Evolutionary conservation across 2,888 invertebrate genomes (phyloP).

Genomic region (Eupithecia pulchellata): DNA sequence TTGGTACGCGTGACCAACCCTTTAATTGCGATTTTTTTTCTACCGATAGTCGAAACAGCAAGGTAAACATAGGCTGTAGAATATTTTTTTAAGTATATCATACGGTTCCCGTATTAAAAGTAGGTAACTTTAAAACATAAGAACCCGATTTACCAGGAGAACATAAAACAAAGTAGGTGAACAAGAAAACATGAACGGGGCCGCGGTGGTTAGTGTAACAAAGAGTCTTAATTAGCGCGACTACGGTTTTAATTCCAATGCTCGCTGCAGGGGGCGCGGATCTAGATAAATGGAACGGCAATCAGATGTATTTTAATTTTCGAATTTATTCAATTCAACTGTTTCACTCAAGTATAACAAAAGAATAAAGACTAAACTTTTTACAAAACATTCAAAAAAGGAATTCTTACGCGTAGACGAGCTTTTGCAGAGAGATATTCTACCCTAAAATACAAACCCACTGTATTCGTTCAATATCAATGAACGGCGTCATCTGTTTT

Average conservation of each 20-base stretch:
- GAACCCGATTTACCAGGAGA: not conserved
- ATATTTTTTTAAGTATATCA: too few species aligned
- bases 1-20: too few species aligned
- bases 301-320: not conserved
- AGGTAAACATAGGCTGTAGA: too few species aligned
- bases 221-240: slow-evolving; percentile 30
- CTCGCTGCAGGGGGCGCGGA: slow-evolving; percentile 20
- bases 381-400: not conserved
- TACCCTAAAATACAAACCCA: not conserved
- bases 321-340: not conserved
- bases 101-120: too few species aligned
- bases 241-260: slow-evolving; percentile 31
- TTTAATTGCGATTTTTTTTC: too few species aligned
- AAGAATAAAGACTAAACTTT: not conserved
- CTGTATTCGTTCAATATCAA: not conserved
- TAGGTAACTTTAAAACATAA: not conserved
- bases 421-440: not conserved
- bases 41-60: not conserved
- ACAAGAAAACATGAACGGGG: slow-evolving; percentile 8
- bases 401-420: not conserved
- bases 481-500: not conserved
- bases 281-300: slow-evolving; percentile 15
- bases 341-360: not conserved
- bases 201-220: slow-evolving; percentile 26
- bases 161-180: slow-evolving; percentile 11